Conservation (phyloP, 2,113 vertebrate genomes). For the Sakesphorus luctuosus region DNA sequence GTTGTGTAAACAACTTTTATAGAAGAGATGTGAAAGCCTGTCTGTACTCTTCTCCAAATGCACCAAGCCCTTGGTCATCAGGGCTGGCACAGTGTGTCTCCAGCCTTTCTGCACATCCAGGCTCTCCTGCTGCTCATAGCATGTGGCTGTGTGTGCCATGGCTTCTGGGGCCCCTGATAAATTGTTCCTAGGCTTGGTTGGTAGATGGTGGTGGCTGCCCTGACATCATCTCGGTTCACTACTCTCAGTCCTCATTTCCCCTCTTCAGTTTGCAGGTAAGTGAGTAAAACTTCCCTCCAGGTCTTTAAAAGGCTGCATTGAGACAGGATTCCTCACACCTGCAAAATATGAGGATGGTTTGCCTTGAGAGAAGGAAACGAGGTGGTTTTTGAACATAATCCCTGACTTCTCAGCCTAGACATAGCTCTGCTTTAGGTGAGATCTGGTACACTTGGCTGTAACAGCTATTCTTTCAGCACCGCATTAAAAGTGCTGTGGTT, state of each 20-base stretch:
- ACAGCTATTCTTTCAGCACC: neutral
- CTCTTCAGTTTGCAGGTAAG: neutral
- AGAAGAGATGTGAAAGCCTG: neutral
- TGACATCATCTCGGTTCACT: neutral
- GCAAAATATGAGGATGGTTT: neutral
- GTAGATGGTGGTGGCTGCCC: too few relatives aligned
- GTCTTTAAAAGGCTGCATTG: neutral
- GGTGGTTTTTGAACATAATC: accelerated
- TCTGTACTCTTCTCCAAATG: neutral
- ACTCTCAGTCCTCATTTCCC: accelerated
- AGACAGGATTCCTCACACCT: neutral
- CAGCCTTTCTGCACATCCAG: neutral
- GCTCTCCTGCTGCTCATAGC: neutral
- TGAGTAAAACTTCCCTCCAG: accelerated
- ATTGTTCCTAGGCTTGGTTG: neutral
- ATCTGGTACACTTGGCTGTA: neutral
- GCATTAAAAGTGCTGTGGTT: neutral
- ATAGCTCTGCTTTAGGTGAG: accelerated
- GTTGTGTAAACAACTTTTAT: neutral
- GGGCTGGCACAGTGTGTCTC: neutral
- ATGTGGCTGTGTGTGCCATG: accelerated
- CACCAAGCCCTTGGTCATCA: accelerated
- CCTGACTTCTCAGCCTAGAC: neutral
- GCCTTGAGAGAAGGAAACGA: accelerated
- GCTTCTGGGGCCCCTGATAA: neutral